Conservation (phyloP, 53 echinoderm and acorn worm species). For the Astropecten irregularis region DNA sequence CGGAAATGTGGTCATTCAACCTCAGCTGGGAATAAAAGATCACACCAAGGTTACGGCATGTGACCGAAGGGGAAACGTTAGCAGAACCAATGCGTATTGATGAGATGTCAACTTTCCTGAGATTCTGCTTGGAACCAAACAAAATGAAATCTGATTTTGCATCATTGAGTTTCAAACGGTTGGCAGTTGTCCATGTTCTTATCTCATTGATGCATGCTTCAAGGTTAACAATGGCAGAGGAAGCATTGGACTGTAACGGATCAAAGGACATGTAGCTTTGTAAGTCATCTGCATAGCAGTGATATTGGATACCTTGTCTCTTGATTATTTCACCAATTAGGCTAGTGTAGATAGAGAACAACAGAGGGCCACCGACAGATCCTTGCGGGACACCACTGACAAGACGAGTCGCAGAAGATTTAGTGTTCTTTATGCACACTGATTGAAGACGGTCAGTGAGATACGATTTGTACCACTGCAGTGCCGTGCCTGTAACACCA, state of each 20-base stretch:
- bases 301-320: not conserved
- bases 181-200: no score
- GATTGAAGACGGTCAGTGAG: not conserved
- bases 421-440: not conserved
- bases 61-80: no score
- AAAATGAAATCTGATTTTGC: no score
- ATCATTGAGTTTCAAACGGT: no score
- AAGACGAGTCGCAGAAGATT: not conserved
- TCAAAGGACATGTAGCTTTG: constrained; percentile 4
- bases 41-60: no score
- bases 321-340: not conserved
- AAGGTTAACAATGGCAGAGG: not conserved
- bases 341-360: not conserved
- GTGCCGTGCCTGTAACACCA: not conserved
- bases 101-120: no score
- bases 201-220: constrained; percentile 2
- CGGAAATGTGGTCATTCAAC: no score
- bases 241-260: not conserved
- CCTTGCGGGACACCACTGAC: not conserved
- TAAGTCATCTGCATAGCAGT: not conserved
- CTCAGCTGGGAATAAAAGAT: no score
- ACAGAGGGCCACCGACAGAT: no score
- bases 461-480: not conserved
- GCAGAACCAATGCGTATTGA: no score
- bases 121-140: no score